phyloP scores from a whole-genome alignment of 35 echinoderm and acorn worm genomes.

The Lytechinus pictus region DNA sequence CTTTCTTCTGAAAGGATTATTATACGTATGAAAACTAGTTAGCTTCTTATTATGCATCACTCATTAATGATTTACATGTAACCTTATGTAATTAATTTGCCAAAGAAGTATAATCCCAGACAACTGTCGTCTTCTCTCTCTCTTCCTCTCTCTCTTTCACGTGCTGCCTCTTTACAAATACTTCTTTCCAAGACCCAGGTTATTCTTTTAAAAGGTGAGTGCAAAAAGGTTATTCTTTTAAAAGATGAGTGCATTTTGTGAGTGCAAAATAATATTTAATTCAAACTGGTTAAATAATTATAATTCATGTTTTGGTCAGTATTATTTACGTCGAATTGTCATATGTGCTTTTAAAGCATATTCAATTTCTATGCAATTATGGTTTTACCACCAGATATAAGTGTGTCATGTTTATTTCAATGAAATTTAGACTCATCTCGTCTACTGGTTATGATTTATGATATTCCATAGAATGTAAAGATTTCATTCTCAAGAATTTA shows the following conservation, averaged over 20 bases:
- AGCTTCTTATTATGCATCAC: neutral
- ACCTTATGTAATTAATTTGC: neutral
- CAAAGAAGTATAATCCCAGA: too few relatives aligned
- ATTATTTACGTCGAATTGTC: neutral
- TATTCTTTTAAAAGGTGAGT: too few relatives aligned
- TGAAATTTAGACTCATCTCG: neutral
- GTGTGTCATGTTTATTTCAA: too few relatives aligned
- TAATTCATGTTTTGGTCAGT: neutral
- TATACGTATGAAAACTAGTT: neutral
- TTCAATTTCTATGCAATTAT: too few relatives aligned
- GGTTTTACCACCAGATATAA: too few relatives aligned
- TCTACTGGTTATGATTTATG: neutral
- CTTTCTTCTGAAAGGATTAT: neutral
- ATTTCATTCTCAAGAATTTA: too few relatives aligned
- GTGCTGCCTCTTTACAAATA: neutral
- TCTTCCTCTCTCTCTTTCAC: neutral
- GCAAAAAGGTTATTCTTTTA: too few relatives aligned
- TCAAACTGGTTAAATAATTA: neutral
- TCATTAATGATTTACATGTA: neutral
- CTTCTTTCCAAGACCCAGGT: neutral
- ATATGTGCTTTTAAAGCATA: too few relatives aligned
- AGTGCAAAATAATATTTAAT: too few relatives aligned
- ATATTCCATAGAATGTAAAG: too few relatives aligned
- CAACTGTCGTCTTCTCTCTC: neutral
- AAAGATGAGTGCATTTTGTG: too few relatives aligned